Percentiles rank a stretch among this genome's conserved stretches.
These are phyloP conservation scores for Zaprionus kolodkinae DNA, from an alignment of 1,140 invertebrate genomes.

Conservation along the genomic window DNA sequence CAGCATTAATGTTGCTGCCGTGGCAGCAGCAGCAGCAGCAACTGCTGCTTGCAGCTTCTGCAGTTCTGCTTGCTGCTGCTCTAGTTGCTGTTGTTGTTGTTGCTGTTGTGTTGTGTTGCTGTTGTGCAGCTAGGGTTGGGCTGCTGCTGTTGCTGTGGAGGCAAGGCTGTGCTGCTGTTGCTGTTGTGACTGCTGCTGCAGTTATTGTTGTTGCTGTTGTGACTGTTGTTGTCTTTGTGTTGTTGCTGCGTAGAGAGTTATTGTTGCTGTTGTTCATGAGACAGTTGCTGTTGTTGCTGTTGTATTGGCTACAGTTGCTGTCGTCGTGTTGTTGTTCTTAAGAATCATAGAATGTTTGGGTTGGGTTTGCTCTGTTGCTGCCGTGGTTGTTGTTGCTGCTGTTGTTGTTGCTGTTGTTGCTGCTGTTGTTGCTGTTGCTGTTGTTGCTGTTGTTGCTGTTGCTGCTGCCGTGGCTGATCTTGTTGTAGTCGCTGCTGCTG, in stretches of 20 bases:
- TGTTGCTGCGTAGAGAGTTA: neutral
- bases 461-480: neutral
- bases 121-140: neutral
- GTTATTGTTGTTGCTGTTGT: neutral
- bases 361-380: neutral
- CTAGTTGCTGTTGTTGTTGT: slow-evolving; percentile 2
- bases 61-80: neutral
- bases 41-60: neutral
- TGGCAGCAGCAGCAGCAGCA: neutral
- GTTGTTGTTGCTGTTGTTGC: neutral
- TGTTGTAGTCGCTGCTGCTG: neutral
- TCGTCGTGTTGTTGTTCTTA: neutral
- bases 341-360: neutral
- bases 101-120: neutral
- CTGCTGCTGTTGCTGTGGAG: neutral
- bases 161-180: neutral
- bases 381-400: neutral
- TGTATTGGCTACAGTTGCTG: neutral
- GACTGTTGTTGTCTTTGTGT: neutral
- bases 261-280: neutral
- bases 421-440: neutral
- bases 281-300: neutral
- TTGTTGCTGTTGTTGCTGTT: neutral
- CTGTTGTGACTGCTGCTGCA: neutral
- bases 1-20: slow-evolving; percentile 68